phyloP scores from a whole-genome alignment of 2,888 invertebrate genomes.

The Drosophila hawaiiensis region DNA sequence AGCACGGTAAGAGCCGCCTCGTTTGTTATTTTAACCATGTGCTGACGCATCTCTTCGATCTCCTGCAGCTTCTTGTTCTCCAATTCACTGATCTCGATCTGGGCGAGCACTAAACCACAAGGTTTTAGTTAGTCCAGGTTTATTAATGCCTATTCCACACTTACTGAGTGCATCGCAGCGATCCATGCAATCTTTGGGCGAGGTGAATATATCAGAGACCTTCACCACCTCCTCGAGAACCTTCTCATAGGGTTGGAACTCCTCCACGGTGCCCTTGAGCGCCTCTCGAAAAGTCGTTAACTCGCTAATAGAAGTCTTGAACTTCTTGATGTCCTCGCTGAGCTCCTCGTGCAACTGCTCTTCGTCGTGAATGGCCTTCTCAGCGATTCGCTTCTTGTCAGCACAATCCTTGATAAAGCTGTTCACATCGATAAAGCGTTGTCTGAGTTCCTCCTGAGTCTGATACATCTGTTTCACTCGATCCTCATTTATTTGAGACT shows the following conservation, averaged over 20 bases:
- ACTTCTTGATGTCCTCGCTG: conserved; percentile 69
- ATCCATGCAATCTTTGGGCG: conserved; percentile 84
- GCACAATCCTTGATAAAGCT: conserved; percentile 84
- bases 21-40: conserved; percentile 83
- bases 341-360: conserved; percentile 69
- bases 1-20: conserved; percentile 83
- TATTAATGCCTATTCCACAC: not conserved
- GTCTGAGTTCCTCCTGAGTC: conserved; percentile 76
- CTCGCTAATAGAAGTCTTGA: conserved; percentile 67
- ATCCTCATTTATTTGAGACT: conserved; percentile 69
- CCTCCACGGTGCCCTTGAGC: conserved; percentile 78
- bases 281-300: conserved; percentile 79
- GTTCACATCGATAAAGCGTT: conserved; percentile 83
- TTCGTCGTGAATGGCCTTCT: conserved; percentile 78
- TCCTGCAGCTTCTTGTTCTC: conserved; percentile 77
- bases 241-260: conserved; percentile 83
- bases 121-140: not conserved
- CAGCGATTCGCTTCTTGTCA: conserved; percentile 80
- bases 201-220: conserved; percentile 77
- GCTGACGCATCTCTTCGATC: conserved; percentile 83
- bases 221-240: conserved; percentile 83
- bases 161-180: conserved; percentile 85
- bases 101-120: conserved; percentile 81
- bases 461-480: conserved; percentile 79
- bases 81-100: conserved; percentile 82